Percentiles rank a stretch among this genome's conserved stretches.
These are phyloP conservation scores for Oophaga sylvatica DNA, from an alignment of 2,797 vertebrate genomes.

Conservation along the genomic window DNA sequence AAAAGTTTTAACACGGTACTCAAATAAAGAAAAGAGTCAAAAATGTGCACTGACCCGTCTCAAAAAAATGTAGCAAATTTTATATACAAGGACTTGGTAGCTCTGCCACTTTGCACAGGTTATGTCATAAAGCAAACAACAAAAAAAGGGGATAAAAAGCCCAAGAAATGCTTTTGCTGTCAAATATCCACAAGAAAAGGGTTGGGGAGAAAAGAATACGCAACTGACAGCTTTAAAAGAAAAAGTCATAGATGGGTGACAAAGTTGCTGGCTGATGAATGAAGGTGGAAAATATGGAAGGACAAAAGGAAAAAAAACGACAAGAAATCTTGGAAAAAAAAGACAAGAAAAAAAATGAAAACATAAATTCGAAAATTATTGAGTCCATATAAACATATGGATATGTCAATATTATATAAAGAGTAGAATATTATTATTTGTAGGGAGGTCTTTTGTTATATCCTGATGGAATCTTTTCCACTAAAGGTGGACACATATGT, in stretches of 20 bases:
- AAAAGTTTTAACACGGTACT: constrained; percentile 88
- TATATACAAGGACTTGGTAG: constrained; percentile 84
- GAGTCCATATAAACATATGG: neutral
- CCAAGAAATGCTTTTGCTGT: constrained; percentile 82
- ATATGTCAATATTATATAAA: neutral
- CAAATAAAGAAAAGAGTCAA: constrained; percentile 86
- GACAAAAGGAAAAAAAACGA: constrained; percentile 78
- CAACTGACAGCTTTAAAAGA: constrained; percentile 83
- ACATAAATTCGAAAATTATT: neutral
- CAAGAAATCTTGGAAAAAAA: constrained; percentile 82
- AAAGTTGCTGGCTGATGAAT: constrained; percentile 83
- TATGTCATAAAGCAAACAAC: constrained; percentile 91
- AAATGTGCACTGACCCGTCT: constrained; percentile 99
- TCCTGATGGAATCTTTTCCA: neutral
- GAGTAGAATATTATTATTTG: neutral
- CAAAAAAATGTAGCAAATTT: constrained; percentile 91
- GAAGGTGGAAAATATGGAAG: constrained; percentile 71
- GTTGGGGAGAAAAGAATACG: constrained; percentile 72
- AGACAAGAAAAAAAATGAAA: constrained; percentile 76
- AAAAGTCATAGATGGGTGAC: constrained; percentile 87
- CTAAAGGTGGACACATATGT: too few relatives aligned
- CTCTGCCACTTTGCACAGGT: constrained; percentile 85
- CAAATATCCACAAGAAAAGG: constrained; percentile 78
- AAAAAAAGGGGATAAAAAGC: constrained; percentile 79
- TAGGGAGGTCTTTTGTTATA: neutral